Evolutionary conservation across 2,888 invertebrate species (phyloP).

Genomic region (Lysandra coridon): DNA sequence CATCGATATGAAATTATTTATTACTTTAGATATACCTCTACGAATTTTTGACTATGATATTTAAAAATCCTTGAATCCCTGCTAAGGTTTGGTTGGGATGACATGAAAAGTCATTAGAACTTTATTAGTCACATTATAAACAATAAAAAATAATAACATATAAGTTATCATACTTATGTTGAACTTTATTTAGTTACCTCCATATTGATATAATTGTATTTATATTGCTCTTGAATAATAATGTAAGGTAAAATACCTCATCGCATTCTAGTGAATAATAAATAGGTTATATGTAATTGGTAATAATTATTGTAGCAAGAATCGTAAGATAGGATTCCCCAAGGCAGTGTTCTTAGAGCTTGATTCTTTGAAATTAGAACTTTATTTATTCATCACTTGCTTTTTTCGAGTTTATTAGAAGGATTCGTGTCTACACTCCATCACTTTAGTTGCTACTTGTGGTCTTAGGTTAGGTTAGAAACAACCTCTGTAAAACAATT

Average conservation of each 20-base stretch:
- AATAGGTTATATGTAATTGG: constrained; percentile 6
- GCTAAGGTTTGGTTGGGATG: too few species aligned
- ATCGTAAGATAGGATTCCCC: background rate
- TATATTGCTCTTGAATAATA: background rate
- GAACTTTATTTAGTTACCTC: background rate
- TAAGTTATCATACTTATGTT: too few species aligned
- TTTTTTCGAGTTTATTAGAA: too few species aligned
- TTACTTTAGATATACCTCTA: background rate
- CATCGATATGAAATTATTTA: background rate
- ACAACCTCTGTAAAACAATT: too few species aligned
- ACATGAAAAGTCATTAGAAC: too few species aligned
- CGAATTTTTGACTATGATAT: too few species aligned
- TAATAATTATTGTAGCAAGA: background rate
- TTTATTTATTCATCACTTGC: background rate
- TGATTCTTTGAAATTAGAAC: background rate
- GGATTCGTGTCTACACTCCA: too few species aligned
- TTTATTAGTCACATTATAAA: too few species aligned
- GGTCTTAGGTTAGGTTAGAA: too few species aligned
- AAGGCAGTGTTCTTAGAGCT: background rate
- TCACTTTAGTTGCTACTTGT: too few species aligned
- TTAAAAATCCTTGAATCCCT: too few species aligned
- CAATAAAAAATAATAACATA: too few species aligned
- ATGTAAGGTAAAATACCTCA: background rate
- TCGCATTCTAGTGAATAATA: constrained; percentile 8
- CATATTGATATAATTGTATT: background rate